Evolutionary conservation across 2,797 vertebrate species (phyloP), one percentile per base, ranked within the genome.

Genomic region (Petrocephalus schoutedeni): DNA sequence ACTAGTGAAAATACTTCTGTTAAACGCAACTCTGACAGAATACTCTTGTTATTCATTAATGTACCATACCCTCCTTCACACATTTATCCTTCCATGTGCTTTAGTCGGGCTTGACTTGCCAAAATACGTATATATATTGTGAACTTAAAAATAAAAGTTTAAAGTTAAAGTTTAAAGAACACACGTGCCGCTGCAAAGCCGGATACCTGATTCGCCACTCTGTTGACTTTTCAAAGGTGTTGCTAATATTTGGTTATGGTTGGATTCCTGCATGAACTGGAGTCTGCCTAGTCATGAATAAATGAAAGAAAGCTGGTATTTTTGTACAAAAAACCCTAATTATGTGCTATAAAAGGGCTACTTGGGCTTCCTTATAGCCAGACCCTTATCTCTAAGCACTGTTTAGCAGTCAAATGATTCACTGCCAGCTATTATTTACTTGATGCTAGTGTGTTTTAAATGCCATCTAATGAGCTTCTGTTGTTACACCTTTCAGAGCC

Each of bases 1-100:
- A 91, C 91, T 90, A 90, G 93, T 93, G 94, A 94, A 91, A 53
- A 87, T 8, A 8, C 4, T 54, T 71, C 3, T 8, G 45, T 32
- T 71, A 53, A 87, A 56, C 57, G 8, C 49, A 57, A 59, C 56
- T 41, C 23, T 45, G 56, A 41, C 2, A 86, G 56, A 85, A 85
- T 57, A 85, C 23, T 57, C 71, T n/a, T 8, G 45, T 49, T 45
- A n/a, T 77, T 28, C 2, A 85, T 51, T 85, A 57, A 85, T 57
- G 56, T 28, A 85, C 51, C 56, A 28, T 9, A 28, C 23, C 12
- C 53, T 16, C 14, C 28, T 32, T 51, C 12, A 28, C 12, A 53
- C 82, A 56, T 23, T n/a, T 53, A 32, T 77, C 19, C 36, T 45
- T 45, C 71, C 28, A 16, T 36, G 28, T 77, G 19, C 45, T 77